Evolutionary conservation across 2,888 invertebrate genomes (phyloP), one percentile per base, ranked within the genome.

Genomic region (Drosophila pseudotakahashii): DNA sequence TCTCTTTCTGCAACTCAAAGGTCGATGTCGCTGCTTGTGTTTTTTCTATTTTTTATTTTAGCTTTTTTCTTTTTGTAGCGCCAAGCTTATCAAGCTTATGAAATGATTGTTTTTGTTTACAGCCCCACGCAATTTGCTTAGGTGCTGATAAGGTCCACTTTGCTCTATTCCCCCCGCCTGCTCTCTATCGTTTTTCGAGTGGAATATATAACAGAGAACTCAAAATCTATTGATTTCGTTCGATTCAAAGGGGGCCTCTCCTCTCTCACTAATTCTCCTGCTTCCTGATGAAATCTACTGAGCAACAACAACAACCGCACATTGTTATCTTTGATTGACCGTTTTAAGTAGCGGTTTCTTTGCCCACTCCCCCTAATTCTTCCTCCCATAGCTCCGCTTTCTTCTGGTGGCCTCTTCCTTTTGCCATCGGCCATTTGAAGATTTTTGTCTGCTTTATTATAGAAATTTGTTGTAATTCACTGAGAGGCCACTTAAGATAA

Each of bases 391-490:
- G 52, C 54, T 45, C 14, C 45, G 37, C 50, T 16, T 45, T 51
- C 50, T 44, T 44, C 41, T 14, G 39, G 36, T 54, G 53, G 53
- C 30, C 39, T 58, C 51, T 52, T 26, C 52, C 51, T 51, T 36
- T 36, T 39, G 51, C 74, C 57, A 50, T 50, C 61, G 79, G 72
- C 75, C 79, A 85, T 88, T 88, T 68, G 69, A 63, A 85, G 77
- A 83, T 88, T 88, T 71, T 88, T 88, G 83, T 82, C 88, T 81
- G 84, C 76, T 89, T 89, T 89, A 89, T 90, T 86, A 88, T 78
- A 86, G 81, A 79, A 88, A 88, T 89, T 78, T 82, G 80, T 85
- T 76, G 77, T 83, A 83, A 83, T 88, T 89, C 79, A 80, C 78
- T 77, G 82, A 73, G 78, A 81, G 69, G 77, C 89, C 87, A 83